Evolutionary conservation across 2,797 vertebrate species (phyloP).

Genomic region (Catostomus latipinnis): DNA sequence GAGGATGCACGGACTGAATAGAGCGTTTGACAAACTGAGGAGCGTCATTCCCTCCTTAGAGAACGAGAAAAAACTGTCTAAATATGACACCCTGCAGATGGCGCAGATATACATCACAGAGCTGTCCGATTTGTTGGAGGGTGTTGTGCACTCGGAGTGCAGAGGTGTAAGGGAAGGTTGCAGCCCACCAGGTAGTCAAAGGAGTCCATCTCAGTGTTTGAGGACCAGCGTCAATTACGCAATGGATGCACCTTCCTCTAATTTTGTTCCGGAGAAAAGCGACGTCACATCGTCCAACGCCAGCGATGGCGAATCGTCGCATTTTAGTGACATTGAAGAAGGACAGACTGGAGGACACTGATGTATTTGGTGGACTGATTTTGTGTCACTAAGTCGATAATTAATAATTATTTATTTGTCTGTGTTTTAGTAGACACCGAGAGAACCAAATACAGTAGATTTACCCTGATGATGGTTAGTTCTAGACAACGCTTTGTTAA

Average conservation of each 20-base stretch:
- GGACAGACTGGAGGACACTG: constrained; percentile 67
- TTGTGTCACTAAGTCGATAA: constrained; percentile 21
- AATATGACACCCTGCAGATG: constrained; percentile 86
- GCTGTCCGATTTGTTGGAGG: constrained; percentile 79
- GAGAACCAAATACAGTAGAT: constrained; percentile 56
- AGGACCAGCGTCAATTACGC: constrained; percentile 49
- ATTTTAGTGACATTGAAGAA: constrained; percentile 79
- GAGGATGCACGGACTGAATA: constrained; percentile 85
- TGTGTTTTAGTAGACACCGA: constrained; percentile 64
- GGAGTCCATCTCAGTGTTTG: constrained; percentile 64
- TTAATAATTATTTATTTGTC: constrained; percentile 45
- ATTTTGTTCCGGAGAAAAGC: constrained; percentile 62
- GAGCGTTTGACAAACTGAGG: constrained; percentile 83
- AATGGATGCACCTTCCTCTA: constrained; percentile 62
- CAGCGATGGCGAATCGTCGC: constrained; percentile 82
- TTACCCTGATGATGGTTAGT: constrained; percentile 32
- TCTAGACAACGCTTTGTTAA: constrained; percentile 5
- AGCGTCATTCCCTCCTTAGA: constrained; percentile 84
- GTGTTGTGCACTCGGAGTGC: constrained; percentile 72
- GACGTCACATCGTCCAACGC: constrained; percentile 64
- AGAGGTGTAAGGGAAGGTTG: constrained; percentile 49
- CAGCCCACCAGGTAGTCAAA: constrained; percentile 52
- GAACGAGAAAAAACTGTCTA: constrained; percentile 84
- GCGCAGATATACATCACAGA: constrained; percentile 87
- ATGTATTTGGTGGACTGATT: constrained; percentile 40